phyloP scores from a whole-genome alignment of 92 coral and sea anemone species.

The Pocillopora meandrina region DNA sequence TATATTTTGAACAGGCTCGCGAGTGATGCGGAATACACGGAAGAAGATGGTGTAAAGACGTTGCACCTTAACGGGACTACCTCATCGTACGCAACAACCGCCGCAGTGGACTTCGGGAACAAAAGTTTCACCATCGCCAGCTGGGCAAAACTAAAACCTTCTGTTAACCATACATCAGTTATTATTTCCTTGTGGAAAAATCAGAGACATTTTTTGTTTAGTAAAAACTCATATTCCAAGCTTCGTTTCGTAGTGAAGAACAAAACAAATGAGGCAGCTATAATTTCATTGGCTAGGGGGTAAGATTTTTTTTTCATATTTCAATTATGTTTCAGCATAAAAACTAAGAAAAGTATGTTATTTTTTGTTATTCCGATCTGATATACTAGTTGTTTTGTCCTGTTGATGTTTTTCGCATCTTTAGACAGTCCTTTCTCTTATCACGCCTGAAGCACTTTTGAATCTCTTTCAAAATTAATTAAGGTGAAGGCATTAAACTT shows the following conservation, averaged over 20 bases:
- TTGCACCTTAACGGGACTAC: slow-evolving; percentile 11
- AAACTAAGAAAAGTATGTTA: too few relatives aligned
- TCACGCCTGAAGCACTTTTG: too few relatives aligned
- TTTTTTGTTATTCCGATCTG: too few relatives aligned
- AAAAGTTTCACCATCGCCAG: slow-evolving; percentile 23
- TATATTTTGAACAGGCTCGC: background rate
- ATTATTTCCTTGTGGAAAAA: slow-evolving; percentile 1
- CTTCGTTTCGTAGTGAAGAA: background rate
- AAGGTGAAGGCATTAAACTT: too few relatives aligned
- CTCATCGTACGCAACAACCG: slow-evolving; percentile 16
- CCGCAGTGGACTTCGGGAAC: slow-evolving; percentile 19
- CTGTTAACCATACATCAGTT: background rate
- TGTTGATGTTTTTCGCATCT: too few relatives aligned
- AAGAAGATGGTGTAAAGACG: slow-evolving; percentile 8
- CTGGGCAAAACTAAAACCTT: slow-evolving; percentile 19
- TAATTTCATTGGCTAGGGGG: too few relatives aligned
- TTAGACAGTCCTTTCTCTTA: too few relatives aligned
- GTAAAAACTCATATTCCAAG: background rate
- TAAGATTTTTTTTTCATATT: too few relatives aligned
- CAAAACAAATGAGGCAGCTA: background rate
- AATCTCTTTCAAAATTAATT: too few relatives aligned
- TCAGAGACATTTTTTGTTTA: background rate
- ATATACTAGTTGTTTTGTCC: too few relatives aligned
- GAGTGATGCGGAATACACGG: slow-evolving; percentile 14
- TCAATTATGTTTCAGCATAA: too few relatives aligned